phyloP scores from a whole-genome alignment of 2,888 invertebrate genomes.

The Drosophila stalkeri region DNA sequence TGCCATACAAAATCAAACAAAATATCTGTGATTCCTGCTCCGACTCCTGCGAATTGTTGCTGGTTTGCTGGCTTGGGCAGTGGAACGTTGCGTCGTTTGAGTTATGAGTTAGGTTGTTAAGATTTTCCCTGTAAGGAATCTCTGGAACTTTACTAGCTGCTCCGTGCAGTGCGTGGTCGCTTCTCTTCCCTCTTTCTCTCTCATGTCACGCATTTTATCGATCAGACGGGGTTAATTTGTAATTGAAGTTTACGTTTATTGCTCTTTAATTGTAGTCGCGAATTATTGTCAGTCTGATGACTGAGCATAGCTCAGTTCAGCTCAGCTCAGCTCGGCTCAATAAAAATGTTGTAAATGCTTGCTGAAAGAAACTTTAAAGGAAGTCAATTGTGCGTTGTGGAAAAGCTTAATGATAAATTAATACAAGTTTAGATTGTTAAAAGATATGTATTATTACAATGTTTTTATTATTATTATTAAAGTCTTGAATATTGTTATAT shows the following conservation, averaged over 20 bases:
- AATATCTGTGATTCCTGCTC: slow-evolving; percentile 5
- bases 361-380: slow-evolving; percentile 12
- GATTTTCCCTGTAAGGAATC: slow-evolving; percentile 35
- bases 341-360: slow-evolving; percentile 28
- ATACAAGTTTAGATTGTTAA: background rate
- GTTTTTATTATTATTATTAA: background rate
- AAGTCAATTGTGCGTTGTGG: slow-evolving; percentile 19
- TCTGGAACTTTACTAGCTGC: slow-evolving; percentile 7
- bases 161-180: background rate
- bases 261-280: slow-evolving; percentile 60
- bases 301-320: background rate
- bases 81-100: slow-evolving; percentile 2
- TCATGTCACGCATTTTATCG: slow-evolving; percentile 57
- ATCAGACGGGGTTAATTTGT: slow-evolving; percentile 55
- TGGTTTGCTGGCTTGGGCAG: background rate
- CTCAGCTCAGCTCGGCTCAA: slow-evolving; percentile 1
- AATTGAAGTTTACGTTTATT: slow-evolving; percentile 72
- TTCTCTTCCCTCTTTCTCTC: slow-evolving; percentile 5
- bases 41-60: slow-evolving; percentile 10
- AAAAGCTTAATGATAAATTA: slow-evolving; percentile 6
- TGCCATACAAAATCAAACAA: slow-evolving; percentile 41
- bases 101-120: slow-evolving; percentile 19
- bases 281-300: slow-evolving; percentile 32
- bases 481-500: background rate
- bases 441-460: background rate